Evolutionary conservation across 2,888 invertebrate species (phyloP).

Genomic region (Drosophila paranaensis): DNA sequence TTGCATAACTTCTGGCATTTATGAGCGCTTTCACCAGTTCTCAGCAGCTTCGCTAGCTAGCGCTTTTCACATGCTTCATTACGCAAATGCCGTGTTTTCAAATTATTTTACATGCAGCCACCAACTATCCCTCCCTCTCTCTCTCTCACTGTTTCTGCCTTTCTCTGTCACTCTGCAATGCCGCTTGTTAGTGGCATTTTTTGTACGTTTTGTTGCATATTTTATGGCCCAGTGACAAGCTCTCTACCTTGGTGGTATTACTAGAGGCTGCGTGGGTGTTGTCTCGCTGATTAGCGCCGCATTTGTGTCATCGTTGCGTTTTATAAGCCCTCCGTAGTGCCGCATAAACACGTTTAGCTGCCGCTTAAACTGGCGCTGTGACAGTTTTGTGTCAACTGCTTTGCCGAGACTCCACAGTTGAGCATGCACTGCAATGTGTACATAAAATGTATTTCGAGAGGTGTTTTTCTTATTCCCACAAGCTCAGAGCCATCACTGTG

Average conservation of each 20-base stretch:
- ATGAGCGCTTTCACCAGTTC: slow-evolving; percentile 70
- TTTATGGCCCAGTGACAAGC: slow-evolving; percentile 58
- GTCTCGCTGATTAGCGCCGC: slow-evolving; percentile 62
- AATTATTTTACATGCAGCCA: slow-evolving; percentile 71
- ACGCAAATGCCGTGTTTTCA: slow-evolving; percentile 84
- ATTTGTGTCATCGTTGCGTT: slow-evolving; percentile 50
- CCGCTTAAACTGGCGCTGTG: slow-evolving; percentile 19
- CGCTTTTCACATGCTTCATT: slow-evolving; percentile 83
- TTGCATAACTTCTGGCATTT: slow-evolving; percentile 76
- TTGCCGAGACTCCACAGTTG: background rate
- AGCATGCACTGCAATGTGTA: background rate
- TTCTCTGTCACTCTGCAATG: background rate
- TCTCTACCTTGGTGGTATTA: slow-evolving; percentile 25
- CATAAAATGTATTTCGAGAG: background rate
- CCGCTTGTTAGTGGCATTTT: slow-evolving; percentile 50
- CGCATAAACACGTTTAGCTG: slow-evolving; percentile 21
- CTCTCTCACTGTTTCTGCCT: background rate
- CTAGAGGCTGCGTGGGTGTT: background rate
- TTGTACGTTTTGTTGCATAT: slow-evolving; percentile 70
- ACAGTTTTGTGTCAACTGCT: slow-evolving; percentile 41
- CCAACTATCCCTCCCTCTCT: background rate
- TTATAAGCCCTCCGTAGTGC: slow-evolving; percentile 34
- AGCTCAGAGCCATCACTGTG: background rate
- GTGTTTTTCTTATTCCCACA: background rate
- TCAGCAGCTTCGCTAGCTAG: slow-evolving; percentile 35